Percentiles rank a stretch among this genome's conserved stretches.
Conservation (phyloP, 2,888 invertebrate genomes). For the Tetragnatha montana region DNA sequence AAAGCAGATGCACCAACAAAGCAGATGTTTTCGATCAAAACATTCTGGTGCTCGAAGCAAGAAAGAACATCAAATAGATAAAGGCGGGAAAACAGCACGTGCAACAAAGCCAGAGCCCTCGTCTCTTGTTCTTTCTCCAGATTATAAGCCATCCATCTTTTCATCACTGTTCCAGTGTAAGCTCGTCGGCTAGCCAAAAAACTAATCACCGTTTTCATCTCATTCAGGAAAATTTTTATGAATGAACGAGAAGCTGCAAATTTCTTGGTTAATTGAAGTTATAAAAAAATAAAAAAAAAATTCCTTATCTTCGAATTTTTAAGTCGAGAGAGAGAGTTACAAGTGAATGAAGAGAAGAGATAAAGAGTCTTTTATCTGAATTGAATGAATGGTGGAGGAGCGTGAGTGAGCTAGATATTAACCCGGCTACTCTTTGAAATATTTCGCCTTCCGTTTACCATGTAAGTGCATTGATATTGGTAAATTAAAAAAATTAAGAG, state of each 20-base stretch:
- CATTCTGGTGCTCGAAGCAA: not conserved
- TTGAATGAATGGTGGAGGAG: too few species aligned
- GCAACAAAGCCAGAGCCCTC: not conserved
- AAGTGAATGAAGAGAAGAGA: not conserved
- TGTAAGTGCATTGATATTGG: too few species aligned
- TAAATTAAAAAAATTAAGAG: too few species aligned
- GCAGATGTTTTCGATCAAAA: conserved; percentile 1
- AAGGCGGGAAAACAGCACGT: not conserved
- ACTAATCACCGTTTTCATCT: not conserved
- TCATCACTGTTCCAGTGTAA: not conserved
- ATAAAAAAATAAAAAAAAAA: not conserved
- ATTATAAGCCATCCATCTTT: not conserved
- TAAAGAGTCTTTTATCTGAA: too few species aligned
- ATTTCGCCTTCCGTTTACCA: too few species aligned
- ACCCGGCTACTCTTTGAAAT: too few species aligned
- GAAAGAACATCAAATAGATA: not conserved
- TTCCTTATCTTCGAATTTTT: not conserved
- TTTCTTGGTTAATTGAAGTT: not conserved
- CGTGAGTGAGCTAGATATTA: too few species aligned
- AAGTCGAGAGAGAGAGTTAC: not conserved
- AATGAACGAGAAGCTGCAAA: not conserved
- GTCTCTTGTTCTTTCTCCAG: not conserved
- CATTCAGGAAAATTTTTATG: not conserved
- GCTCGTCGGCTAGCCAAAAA: conserved; percentile 20
- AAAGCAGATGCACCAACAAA: conserved; percentile 1